These are phyloP conservation scores for Hyposoter didymator DNA, from an alignment of 2,888 invertebrate genomes.

Conservation along the genomic window DNA sequence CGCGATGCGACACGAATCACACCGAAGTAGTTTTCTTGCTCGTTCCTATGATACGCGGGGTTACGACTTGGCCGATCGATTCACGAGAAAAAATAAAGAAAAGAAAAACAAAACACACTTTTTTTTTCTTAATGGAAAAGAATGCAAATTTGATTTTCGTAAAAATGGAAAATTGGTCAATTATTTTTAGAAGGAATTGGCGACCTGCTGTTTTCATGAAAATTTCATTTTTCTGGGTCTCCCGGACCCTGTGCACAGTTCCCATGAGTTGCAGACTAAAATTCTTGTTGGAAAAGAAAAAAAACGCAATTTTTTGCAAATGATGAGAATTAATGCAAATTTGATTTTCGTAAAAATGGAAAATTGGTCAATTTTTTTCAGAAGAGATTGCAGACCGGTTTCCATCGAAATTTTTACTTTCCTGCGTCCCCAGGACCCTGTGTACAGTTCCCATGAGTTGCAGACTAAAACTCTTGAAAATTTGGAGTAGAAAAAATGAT, in stretches of 20 bases:
- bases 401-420: neutral
- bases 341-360: too few species aligned
- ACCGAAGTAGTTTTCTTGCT: neutral
- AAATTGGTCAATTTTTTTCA: neutral
- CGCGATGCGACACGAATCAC: constrained; percentile 35
- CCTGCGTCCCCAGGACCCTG: neutral
- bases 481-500: neutral
- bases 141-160: neutral
- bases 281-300: neutral
- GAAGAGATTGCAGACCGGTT: neutral
- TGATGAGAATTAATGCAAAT: too few species aligned
- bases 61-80: neutral
- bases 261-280: neutral
- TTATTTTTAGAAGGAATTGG: neutral
- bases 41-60: constrained; percentile 5
- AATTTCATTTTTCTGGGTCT: neutral
- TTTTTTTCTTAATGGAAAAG: neutral
- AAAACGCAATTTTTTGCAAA: too few species aligned
- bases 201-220: neutral
- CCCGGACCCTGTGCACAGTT: neutral
- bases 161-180: neutral
- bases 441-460: neutral
- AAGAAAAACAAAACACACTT: neutral
- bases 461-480: neutral
- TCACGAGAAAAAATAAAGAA: constrained; percentile 15